Base-by-base conservation (phyloP, 2,113 vertebrate species). In the Todiramphus chloris region DNA sequence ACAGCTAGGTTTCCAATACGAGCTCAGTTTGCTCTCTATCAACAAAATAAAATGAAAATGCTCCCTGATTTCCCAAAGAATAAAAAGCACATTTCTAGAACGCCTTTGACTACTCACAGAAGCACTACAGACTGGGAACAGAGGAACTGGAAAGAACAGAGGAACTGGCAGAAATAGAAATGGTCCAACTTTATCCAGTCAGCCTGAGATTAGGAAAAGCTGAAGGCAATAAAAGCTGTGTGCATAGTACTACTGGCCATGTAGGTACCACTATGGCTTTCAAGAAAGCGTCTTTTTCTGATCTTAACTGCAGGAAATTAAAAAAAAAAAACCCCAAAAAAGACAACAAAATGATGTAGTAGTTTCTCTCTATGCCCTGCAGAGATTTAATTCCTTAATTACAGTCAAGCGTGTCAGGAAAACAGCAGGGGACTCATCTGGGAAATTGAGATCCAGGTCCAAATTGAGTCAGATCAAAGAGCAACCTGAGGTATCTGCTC, bases 31-130 rank as follows among this genome's bases (percentile, higher is more conserved):
- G 86, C 46, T 95, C 83, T 87, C 13, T 84, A 91, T 53, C 81
- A 95, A 93, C 63, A 83, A 89, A 79, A 79, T 31, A 82, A 90
- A 96, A 94, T 67, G 89, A 87, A 95, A 97, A 96, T 83, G 91
- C 74, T 94, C 77, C 51, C 77, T 1, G 31, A 80, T 55, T 96
- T 91, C 64, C 59, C 55, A 63, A 62, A 67, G 81, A 96, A 89
- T 76, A 93, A 95, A 96, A 28, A 93, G 88, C 53, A 89, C 30
- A n/a, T 41, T 93, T 79, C 51, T 69, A 9, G 56, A 93, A 84
- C 62, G 87, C 58, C 73, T 78, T 41, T 82, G 48, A 82, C 58
- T 89, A 25, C 77, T 91, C 76, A 78, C 11, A 72, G 64, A 91
- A 73, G 60, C 58, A 86, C 7, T 64, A 24, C 43, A 41, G 33